A percentile compares a stretch with the other conserved stretches of the same genome.
Evolutionary conservation across 2,888 invertebrate genomes (phyloP).

Genomic region (Thecophora atra): DNA sequence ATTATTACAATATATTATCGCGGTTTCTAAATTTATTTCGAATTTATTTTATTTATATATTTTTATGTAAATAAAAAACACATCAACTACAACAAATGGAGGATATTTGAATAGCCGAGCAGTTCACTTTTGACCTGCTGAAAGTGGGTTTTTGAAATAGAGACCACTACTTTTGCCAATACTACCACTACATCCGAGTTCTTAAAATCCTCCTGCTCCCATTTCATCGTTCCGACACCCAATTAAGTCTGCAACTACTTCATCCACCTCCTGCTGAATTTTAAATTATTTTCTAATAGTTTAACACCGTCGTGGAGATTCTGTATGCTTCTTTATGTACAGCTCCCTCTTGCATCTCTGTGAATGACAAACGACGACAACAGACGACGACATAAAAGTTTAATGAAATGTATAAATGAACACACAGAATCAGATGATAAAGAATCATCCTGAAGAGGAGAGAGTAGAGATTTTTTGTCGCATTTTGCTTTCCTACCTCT

Average conservation of each 20-base stretch:
- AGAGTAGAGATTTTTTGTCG: not conserved
- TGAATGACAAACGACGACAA: not conserved
- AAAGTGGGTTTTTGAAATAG: too few species aligned
- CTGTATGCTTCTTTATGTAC: not conserved
- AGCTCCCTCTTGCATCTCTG: not conserved
- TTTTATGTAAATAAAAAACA: too few species aligned
- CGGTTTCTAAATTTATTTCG: too few species aligned
- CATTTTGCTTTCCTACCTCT: not conserved
- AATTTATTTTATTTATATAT: too few species aligned
- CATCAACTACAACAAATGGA: too few species aligned
- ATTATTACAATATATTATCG: too few species aligned
- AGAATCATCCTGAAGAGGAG: constrained; percentile 11
- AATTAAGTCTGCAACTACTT: too few species aligned
- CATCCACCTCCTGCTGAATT: constrained; percentile 4
- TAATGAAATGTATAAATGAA: constrained; percentile 14
- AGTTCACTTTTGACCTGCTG: too few species aligned
- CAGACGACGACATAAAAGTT: constrained; percentile 19
- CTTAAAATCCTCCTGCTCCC: too few species aligned
- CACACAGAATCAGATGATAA: not conserved
- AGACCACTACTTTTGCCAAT: not conserved
- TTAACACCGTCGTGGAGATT: not conserved
- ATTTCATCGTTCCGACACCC: too few species aligned
- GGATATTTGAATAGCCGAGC: too few species aligned
- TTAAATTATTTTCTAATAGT: constrained; percentile 12
- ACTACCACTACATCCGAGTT: too few species aligned